Evolutionary conservation across 1,140 invertebrate genomes (phyloP).

Genomic region (Neotoxoptera formosana): DNA sequence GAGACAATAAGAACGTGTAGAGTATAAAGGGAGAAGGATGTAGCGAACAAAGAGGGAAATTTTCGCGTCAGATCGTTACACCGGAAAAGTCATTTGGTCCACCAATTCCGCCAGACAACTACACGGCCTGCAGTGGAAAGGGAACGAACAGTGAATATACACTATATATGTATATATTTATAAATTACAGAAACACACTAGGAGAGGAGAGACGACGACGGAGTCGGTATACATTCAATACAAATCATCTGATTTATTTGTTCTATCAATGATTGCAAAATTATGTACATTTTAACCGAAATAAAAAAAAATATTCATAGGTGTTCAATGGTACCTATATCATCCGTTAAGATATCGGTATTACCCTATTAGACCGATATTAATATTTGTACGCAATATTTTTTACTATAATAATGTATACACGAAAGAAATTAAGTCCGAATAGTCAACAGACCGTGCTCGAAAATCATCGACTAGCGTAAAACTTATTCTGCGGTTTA

Average conservation of each 20-base stretch:
- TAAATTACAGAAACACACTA: background rate
- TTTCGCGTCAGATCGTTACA: background rate
- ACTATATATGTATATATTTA: background rate
- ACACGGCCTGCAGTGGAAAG: background rate
- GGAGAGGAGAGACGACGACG: background rate
- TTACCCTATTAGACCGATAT: background rate
- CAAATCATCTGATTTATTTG: background rate
- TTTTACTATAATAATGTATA: no score
- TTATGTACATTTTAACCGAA: background rate
- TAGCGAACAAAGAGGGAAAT: background rate
- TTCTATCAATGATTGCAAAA: background rate
- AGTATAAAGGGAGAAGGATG: slow-evolving; percentile 4
- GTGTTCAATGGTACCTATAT: background rate
- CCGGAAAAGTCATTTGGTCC: slow-evolving; percentile 36
- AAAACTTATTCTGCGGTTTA: background rate
- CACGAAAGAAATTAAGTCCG: background rate
- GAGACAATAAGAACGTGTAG: slow-evolving; percentile 6
- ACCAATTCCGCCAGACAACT: background rate
- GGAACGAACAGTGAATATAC: background rate
- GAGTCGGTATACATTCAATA: background rate
- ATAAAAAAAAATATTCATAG: background rate
- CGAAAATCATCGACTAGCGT: background rate
- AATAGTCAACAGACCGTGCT: background rate
- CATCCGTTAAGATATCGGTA: background rate
- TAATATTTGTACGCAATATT: background rate